Base-by-base conservation (phyloP, 2,888 invertebrate genomes). In the Leptura quadrifasciata region DNA sequence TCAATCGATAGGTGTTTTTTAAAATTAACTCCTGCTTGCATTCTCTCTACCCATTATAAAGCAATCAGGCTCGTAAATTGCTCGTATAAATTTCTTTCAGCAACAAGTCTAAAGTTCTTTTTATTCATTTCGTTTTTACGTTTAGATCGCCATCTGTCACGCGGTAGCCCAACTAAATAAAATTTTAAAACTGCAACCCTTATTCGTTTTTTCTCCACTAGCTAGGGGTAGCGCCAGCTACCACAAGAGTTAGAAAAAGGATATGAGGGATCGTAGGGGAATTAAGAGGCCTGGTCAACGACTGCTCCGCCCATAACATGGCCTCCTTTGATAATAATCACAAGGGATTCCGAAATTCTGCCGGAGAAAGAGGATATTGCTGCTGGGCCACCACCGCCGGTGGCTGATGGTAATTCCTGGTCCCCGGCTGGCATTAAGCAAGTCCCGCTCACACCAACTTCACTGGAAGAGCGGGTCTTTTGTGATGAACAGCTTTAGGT, bases 281-380 rank as follows among this genome's bases (percentile, higher is more conserved):
- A 79, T 76, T 78, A 70, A 77, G 80, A 81, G 86, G 87, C 85
- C 76, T 79, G 85, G 82, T 81, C 82, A 75, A 71, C 71, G 72
- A 65, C 76, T 85, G 86, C 88, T 86, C 89, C 89, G 88, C 89
- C 89, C 85, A 85, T 87, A 88, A 88, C 88, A 89, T 89, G 89
- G 89, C 89, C 86, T 88, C 89, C 88, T 87, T 88, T 85, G 86
- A 87, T 86, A 83, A 85, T 87, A 86, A 87, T 88, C 88, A 84
- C 87, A 86, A 87, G 88, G 88, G 88, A 87, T 85, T 85, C 84
- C 82, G 78, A 82, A 81, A 78, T 76, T 73, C 78, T 74, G 67
- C 70, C 77, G 82, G 83, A 84, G 83, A 83, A 84, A 82, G 84
- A 84, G 82, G 83, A 83, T 79, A 77, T 76, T 78, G 78, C 80